Evolutionary conservation across 2,797 vertebrate species (phyloP), one percentile per base, ranked within the genome.

Genomic region (Sebastes nivosus): DNA sequence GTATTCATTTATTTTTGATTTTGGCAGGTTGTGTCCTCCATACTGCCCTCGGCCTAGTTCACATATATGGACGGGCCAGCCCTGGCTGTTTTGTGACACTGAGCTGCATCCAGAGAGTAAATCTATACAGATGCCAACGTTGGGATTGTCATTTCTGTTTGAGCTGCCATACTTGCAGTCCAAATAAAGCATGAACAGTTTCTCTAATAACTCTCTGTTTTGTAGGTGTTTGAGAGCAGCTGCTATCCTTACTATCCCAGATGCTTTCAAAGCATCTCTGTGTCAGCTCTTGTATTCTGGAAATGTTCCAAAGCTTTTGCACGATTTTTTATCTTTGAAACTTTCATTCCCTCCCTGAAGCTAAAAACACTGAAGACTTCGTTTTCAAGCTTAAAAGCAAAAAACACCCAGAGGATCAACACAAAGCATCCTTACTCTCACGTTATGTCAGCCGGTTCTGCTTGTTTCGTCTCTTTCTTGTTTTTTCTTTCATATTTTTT

Each of bases 401-500:
- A 67, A 88, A 81, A 70, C 74, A 80, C 75, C 76, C 55, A 0
- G 20, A 72, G 79, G 85, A 78, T 70, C 67, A 66, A 85, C 36
- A 80, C 72, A 79, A 66, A 76, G 30, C 64, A 29, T 79, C 67
- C 32, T 25, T 9, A 32, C 57, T 72, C 24, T 61, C 30, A 25
- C 25, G 29, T 58, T 16, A 20, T 34, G 34, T 50, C 29, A 50
- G 67, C 29, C 68, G 18, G 12, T 32, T 36, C 14, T 6, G 59
- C 50, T 59, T 52, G 59, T 42, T 68, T 27, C n/a, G 22, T 22
- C 6, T 69, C 5, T 27, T 50, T 65, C 5, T 25, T 24, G 8
- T 32, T 10, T 55, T 34, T 38, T 25, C 18, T 22, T 54, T 20
- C 2, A 32, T 25, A 66, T 11, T 54, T 54, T n/a, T 5, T 67